Conservation (phyloP, 2,797 vertebrate genomes). For the Halcyon smyrnensis region DNA sequence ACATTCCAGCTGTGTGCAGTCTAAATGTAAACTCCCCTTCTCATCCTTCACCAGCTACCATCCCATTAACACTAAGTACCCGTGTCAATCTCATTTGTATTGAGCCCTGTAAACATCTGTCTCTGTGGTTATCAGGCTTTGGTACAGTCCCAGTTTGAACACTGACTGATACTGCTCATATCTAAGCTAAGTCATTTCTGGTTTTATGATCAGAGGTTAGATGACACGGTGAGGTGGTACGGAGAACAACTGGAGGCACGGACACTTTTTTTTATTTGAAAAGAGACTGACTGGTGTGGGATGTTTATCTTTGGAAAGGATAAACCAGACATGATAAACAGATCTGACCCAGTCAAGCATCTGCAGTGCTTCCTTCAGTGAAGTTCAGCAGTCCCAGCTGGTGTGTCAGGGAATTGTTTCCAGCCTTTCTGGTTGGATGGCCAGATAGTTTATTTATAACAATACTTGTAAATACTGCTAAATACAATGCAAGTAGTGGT, state of each 20-base stretch:
- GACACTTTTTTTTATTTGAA: background rate
- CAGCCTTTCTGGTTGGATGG: background rate
- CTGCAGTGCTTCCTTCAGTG: background rate
- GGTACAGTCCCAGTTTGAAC: background rate
- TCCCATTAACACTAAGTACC: background rate
- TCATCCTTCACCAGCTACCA: background rate
- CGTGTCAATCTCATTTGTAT: background rate
- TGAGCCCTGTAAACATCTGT: background rate
- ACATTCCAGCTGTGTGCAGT: background rate
- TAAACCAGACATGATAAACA: constrained; percentile 40
- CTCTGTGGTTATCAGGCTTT: background rate
- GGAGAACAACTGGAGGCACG: background rate
- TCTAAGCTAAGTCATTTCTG: background rate
- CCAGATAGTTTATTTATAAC: background rate
- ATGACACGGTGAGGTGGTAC: background rate
- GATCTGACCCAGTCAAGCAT: background rate
- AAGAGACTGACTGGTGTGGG: background rate
- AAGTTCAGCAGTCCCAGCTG: background rate
- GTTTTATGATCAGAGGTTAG: background rate
- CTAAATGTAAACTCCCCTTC: background rate
- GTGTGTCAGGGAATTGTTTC: background rate
- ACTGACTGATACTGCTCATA: background rate
- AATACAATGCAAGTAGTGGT: background rate
- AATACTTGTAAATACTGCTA: background rate
- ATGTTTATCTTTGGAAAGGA: constrained; percentile 12